A percentile compares a stretch with the other conserved stretches of the same genome.
phyloP scores from a whole-genome alignment of 2,888 invertebrate species.

The Oasisia sp. region DNA sequence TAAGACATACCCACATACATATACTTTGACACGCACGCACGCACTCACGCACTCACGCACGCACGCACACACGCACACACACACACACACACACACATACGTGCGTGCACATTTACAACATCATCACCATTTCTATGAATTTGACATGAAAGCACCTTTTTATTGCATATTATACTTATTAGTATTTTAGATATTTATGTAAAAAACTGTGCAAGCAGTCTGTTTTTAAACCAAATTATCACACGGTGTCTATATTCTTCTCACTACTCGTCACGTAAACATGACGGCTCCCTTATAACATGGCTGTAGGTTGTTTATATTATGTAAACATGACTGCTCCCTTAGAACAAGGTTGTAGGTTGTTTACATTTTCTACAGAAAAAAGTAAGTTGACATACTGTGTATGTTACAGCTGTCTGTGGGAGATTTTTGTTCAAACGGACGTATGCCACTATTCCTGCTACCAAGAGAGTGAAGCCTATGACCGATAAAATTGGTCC shows the following conservation, averaged over 20 bases:
- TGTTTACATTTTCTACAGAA: background rate
- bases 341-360: background rate
- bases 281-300: too few relatives aligned
- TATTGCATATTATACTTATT: too few relatives aligned
- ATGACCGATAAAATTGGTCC: background rate
- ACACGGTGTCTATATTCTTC: too few relatives aligned
- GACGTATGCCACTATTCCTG: background rate
- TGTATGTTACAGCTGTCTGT: background rate
- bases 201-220: too few relatives aligned
- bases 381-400: background rate
- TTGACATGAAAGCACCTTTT: too few relatives aligned
- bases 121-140: too few relatives aligned
- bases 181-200: too few relatives aligned
- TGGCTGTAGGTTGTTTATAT: too few relatives aligned
- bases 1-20: background rate
- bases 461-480: background rate
- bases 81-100: too few relatives aligned
- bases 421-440: background rate
- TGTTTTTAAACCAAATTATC: too few relatives aligned
- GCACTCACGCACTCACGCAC: background rate
- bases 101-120: too few relatives aligned
- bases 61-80: too few relatives aligned
- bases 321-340: background rate
- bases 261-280: background rate
- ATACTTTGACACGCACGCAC: background rate